Evolutionary conservation across 2,797 vertebrate genomes (phyloP).

Genomic region (Pangasius mekongensis): DNA sequence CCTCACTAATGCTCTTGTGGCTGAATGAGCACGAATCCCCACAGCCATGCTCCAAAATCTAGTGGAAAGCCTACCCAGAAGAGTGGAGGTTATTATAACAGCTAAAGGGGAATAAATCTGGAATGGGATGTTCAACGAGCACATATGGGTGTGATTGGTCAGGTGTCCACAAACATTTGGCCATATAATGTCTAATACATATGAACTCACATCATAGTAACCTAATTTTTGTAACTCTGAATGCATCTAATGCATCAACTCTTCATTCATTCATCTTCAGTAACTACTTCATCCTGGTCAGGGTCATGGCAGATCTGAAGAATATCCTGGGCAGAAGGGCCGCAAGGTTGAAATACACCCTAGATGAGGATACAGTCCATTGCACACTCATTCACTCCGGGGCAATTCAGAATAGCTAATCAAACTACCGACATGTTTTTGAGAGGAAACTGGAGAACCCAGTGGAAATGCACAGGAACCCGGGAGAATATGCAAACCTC

Average conservation of each 20-base stretch:
- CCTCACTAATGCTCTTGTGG: neutral
- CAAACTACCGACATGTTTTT: neutral
- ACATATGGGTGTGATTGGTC: neutral
- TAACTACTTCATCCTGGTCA: neutral
- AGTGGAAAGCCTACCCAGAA: neutral
- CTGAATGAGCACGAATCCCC: too few species aligned
- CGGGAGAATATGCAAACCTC: neutral
- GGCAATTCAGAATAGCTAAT: neutral
- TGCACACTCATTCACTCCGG: neutral
- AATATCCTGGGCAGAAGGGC: neutral
- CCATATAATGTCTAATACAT: neutral
- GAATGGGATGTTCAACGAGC: neutral
- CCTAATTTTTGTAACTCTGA: neutral
- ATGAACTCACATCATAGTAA: neutral
- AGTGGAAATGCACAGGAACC: neutral
- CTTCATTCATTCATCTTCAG: neutral
- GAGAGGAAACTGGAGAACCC: neutral
- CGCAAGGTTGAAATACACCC: neutral
- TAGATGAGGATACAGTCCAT: neutral
- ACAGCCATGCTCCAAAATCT: too few species aligned
- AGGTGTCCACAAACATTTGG: neutral
- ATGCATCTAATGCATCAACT: neutral
- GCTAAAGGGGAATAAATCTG: neutral
- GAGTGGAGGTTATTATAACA: neutral
- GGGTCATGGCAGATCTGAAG: neutral